Base-by-base conservation (phyloP, 2,797 vertebrate genomes). In the Buphagus erythrorhynchus region DNA sequence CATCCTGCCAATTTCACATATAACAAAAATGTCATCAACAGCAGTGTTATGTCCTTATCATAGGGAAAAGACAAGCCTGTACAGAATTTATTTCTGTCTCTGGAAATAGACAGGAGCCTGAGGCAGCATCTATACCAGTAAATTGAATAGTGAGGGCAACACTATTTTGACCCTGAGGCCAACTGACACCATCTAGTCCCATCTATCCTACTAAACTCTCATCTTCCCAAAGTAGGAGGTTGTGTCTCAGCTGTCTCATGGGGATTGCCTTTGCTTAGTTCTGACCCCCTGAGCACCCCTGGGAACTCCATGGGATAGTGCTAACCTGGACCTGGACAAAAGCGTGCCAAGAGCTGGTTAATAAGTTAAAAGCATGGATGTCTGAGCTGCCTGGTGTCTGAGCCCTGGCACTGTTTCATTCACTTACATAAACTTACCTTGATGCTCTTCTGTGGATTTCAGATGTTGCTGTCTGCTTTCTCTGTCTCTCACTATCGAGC, bases 1-100 rank as follows among this genome's bases (percentile, higher is more conserved):
- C 77, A 83, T 95, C 42, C 68, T 92, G 58, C 36, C 74, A 92
- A 49, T 91, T 90, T 90, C 62, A 88, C 45, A 65, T 69, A 67
- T 16, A 86, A 85, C 62, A 87, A 69, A 88, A 94, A 61, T 82
- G 51, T 67, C 80, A 68, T 79, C 63, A 86, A 59, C 71, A 90
- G 7, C 48, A 78, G 48, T 29, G 35, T 46, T 61, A 17, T 84
- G n/a, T 86, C 69, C 80, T 95, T 84, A 62, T 26, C 40, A 66
- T 2, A 62, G 19, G 7, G 36, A 93, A 84, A 92, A 96, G 51
- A 55, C 16, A 88, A 88, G 49, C 16, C 28, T 73, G 31, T 45
- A 54, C 5, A 85, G 54, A 88, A 57, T 75, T 78, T 68, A 36
- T 69, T 93, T 90, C 21, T 73, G 15, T 67, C 19, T 51, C 69